These are phyloP conservation scores for Cheilosia urbana DNA, from an alignment of 2,888 invertebrate genomes.

Conservation along the genomic window DNA sequence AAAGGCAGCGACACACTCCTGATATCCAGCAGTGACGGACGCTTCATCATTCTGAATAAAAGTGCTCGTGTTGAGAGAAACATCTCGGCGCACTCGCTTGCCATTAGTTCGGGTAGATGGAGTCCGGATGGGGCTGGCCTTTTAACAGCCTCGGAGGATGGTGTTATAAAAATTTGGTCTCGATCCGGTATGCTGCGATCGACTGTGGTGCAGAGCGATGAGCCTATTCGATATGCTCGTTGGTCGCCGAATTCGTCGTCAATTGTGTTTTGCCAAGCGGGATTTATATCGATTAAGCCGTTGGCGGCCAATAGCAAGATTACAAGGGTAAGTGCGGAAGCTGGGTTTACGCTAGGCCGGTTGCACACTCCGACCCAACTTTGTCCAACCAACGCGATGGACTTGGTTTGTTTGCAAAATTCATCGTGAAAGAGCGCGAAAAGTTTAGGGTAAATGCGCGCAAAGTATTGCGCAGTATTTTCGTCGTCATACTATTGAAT, in stretches of 20 bases:
- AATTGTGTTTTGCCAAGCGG: slow-evolving; percentile 89
- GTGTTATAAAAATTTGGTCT: slow-evolving; percentile 98
- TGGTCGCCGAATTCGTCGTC: slow-evolving; percentile 91
- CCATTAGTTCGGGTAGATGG: slow-evolving; percentile 95
- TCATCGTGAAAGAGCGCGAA: too few species aligned
- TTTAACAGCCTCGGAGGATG: slow-evolving; percentile 98
- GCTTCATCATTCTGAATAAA: slow-evolving; percentile 93
- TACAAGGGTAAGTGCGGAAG: slow-evolving; percentile 85
- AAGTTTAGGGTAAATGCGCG: too few species aligned
- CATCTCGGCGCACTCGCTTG: slow-evolving; percentile 96
- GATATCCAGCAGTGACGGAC: slow-evolving; percentile 94
- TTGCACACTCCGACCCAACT: neutral
- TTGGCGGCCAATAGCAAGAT: slow-evolving; percentile 90
- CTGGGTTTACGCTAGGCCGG: too few species aligned
- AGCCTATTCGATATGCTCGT: slow-evolving; percentile 92
- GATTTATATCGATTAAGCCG: slow-evolving; percentile 88
- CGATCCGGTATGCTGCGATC: slow-evolving; percentile 96
- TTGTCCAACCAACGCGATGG: too few species aligned
- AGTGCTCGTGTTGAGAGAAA: slow-evolving; percentile 96
- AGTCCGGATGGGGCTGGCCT: slow-evolving; percentile 97
- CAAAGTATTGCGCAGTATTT: too few species aligned
- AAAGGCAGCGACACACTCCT: slow-evolving; percentile 89
- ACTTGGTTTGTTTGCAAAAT: too few species aligned
- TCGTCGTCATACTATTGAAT: too few species aligned
- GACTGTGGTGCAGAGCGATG: slow-evolving; percentile 92